A percentile compares a stretch with the other conserved stretches of the same genome.
Conservation (phyloP, 2,888 invertebrate species). For the Leptinotarsa rubiginosa region DNA sequence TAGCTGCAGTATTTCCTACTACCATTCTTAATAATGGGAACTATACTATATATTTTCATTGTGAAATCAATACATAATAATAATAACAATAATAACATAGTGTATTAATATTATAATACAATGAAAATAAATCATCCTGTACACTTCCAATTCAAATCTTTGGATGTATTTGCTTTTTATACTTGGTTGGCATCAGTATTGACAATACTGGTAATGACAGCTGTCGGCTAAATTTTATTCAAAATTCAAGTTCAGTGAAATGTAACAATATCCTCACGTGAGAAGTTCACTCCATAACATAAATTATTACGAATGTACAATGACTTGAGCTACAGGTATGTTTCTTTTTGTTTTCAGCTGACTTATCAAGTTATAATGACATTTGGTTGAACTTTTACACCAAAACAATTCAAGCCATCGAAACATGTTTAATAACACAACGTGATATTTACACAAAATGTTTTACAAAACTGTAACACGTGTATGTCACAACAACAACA, state of each 20-base stretch:
- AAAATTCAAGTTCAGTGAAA: conserved; percentile 6
- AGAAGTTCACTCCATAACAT: neutral
- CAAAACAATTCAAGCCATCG: too few relatives aligned
- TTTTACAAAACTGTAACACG: too few relatives aligned
- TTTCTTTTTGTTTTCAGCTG: neutral
- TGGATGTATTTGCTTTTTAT: neutral
- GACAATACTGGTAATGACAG: neutral
- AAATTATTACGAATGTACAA: conserved; percentile 1
- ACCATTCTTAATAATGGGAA: too few relatives aligned
- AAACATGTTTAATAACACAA: too few relatives aligned
- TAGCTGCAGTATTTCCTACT: too few relatives aligned
- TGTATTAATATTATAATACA: too few relatives aligned
- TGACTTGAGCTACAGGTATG: conserved; percentile 8
- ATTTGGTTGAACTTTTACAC: neutral
- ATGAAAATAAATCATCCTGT: too few relatives aligned
- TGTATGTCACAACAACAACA: too few relatives aligned
- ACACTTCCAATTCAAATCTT: neutral
- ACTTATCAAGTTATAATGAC: neutral
- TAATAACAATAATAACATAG: too few relatives aligned
- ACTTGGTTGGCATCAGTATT: neutral
- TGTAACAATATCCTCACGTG: neutral
- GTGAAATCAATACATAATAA: too few relatives aligned
- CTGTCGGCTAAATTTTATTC: neutral
- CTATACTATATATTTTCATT: too few relatives aligned
- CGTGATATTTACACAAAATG: too few relatives aligned